Evolutionary conservation across 1,140 invertebrate genomes (phyloP).

Genomic region (Saxidomus purpurata): DNA sequence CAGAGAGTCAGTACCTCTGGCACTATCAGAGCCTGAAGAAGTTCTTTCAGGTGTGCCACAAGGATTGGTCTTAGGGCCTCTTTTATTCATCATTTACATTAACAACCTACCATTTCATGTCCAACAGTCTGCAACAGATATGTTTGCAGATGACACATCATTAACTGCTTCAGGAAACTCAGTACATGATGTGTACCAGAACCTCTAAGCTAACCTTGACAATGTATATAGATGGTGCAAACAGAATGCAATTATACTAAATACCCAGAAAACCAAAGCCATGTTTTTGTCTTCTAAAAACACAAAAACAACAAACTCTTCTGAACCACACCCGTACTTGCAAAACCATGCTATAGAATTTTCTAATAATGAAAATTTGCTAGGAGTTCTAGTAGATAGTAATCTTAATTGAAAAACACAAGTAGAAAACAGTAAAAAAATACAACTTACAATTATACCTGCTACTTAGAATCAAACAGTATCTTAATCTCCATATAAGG

Average conservation of each 20-base stretch:
- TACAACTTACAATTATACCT: not conserved
- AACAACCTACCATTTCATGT: not conserved
- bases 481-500: not conserved
- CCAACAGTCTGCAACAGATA: not conserved
- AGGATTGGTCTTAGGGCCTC: conserved; percentile 12
- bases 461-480: not conserved
- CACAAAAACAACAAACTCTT: too few species aligned
- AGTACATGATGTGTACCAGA: not conserved
- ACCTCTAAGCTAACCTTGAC: conserved; percentile 5
- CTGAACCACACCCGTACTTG: too few species aligned
- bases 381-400: too few species aligned
- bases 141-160: conserved; percentile 25
- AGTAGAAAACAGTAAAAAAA: too few species aligned
- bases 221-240: too few species aligned
- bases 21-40: too few species aligned
- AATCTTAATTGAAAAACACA: too few species aligned
- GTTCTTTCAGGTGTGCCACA: not conserved
- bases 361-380: too few species aligned
- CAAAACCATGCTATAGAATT: too few species aligned
- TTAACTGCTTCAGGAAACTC: not conserved
- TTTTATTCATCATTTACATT: conserved; percentile 3
- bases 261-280: too few species aligned
- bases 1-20: not conserved
- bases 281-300: too few species aligned
- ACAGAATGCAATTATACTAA: too few species aligned